These are phyloP conservation scores for Mya arenaria DNA, from an alignment of 1,140 invertebrate species.

Conservation along the genomic window DNA sequence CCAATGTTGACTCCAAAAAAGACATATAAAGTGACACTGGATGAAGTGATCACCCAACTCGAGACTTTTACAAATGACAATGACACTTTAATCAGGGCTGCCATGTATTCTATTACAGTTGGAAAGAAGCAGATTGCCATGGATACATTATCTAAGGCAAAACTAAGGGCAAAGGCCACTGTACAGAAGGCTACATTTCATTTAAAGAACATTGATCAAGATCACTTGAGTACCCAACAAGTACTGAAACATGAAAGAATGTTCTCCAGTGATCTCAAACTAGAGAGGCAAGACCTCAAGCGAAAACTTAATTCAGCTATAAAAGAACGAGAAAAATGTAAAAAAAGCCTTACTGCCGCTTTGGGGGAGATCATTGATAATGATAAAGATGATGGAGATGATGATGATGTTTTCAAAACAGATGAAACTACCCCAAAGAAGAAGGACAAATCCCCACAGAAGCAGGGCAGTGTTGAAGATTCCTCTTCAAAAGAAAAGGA, in stretches of 20 bases:
- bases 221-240: not conserved
- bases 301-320: not conserved
- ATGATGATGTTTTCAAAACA: too few relatives aligned
- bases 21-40: constrained; percentile 18
- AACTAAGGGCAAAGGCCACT: not conserved
- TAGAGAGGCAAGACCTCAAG: constrained; percentile 14
- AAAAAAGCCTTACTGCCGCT: constrained; percentile 1
- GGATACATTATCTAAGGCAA: constrained; percentile 10
- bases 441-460: not conserved
- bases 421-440: too few relatives aligned
- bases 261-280: constrained; percentile 2
- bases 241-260: not conserved
- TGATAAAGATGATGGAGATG: not conserved
- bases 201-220: not conserved
- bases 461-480: not conserved
- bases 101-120: constrained; percentile 3
- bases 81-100: constrained; percentile 1
- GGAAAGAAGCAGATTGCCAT: not conserved
- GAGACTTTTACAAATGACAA: constrained; percentile 10
- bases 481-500: not conserved
- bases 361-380: constrained; percentile 1
- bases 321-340: constrained; percentile 6
- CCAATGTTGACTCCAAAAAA: not conserved
- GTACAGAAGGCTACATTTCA: not conserved
- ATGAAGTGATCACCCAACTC: not conserved